Evolutionary conservation across 2,888 invertebrate genomes (phyloP).

Genomic region (Ochlodes sylvanus): DNA sequence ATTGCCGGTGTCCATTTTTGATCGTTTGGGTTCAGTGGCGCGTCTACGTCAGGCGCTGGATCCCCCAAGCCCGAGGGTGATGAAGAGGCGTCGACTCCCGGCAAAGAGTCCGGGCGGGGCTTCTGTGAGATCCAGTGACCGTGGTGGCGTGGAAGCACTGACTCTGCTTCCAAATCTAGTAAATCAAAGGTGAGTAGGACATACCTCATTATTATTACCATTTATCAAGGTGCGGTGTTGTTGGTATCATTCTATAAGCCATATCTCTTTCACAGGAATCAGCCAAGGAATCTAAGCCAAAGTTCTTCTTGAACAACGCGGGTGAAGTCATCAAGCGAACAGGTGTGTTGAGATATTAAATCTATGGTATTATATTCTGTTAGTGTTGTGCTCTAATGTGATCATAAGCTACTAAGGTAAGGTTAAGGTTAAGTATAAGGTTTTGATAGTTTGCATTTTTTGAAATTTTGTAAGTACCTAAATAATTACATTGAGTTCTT

Average conservation of each 20-base stretch:
- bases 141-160: slow-evolving; percentile 84
- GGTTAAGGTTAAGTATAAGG: no score
- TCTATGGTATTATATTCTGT: no score
- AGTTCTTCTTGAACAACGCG: slow-evolving; percentile 81
- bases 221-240: no score
- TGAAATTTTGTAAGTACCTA: not conserved
- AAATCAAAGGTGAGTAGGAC: slow-evolving; percentile 72
- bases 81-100: slow-evolving; percentile 70
- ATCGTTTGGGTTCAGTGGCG: slow-evolving; percentile 56
- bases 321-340: slow-evolving; percentile 81
- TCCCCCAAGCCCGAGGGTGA: slow-evolving; percentile 75
- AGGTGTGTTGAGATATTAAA: slow-evolving; percentile 53
- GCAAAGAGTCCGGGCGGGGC: slow-evolving; percentile 80
- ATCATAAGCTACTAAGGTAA: no score
- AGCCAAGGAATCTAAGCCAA: slow-evolving; percentile 75
- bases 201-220: no score
- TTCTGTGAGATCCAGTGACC: slow-evolving; percentile 87
- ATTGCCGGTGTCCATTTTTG: not conserved
- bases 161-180: slow-evolving; percentile 82
- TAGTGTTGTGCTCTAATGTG: no score
- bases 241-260: not conserved
- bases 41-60: slow-evolving; percentile 63
- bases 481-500: no score
- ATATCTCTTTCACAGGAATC: slow-evolving; percentile 66
- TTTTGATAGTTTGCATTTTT: not conserved